Conservation (phyloP, 2,113 vertebrate species). For the Indicator maculatus region DNA sequence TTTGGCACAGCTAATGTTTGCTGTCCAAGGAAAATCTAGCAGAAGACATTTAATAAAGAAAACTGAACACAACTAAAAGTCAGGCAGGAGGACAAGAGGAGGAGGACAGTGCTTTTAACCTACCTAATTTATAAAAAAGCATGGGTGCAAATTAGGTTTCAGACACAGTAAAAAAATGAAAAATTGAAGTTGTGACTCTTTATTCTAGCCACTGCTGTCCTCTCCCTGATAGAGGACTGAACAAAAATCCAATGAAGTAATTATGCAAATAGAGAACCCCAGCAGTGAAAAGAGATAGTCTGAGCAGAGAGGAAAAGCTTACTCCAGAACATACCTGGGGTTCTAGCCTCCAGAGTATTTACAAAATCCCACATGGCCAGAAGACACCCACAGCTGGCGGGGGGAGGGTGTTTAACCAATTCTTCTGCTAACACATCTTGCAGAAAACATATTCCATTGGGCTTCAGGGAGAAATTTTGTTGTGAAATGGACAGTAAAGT, state of each 20-base stretch:
- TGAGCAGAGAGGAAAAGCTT: background rate
- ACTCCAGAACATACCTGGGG: background rate
- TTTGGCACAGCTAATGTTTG: background rate
- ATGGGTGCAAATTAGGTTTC: background rate
- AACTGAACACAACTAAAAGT: background rate
- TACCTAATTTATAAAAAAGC: background rate
- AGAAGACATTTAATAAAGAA: background rate
- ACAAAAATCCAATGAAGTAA: background rate
- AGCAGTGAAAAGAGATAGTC: background rate
- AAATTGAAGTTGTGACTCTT: background rate
- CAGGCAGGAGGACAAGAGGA: background rate
- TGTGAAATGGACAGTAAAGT: background rate
- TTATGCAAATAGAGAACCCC: background rate
- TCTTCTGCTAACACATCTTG: background rate
- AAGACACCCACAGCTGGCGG: rapidly evolving
- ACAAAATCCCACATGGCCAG: background rate
- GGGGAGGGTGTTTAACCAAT: background rate
- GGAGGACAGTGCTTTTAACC: background rate
- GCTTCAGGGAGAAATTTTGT: background rate
- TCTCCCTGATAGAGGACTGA: background rate
- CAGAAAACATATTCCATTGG: background rate
- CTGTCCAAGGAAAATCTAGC: background rate
- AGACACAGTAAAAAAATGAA: background rate
- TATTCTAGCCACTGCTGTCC: background rate
- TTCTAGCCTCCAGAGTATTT: background rate